Evolutionary conservation across 2,888 invertebrate genomes (phyloP), one percentile per base, ranked within the genome.

Genomic region (Protodeltote pygarga): DNA sequence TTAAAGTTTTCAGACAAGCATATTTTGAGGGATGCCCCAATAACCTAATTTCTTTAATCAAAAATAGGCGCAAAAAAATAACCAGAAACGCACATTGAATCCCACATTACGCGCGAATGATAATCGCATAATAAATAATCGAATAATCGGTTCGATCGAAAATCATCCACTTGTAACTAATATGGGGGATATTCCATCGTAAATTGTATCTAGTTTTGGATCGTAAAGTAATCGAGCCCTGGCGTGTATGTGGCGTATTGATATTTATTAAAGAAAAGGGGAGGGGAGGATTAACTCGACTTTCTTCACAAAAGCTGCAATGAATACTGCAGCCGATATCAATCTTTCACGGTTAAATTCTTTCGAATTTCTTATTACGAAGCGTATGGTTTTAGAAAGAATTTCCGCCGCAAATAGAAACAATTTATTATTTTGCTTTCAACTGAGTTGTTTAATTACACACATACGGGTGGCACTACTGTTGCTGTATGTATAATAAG

Each of bases 101-200:
- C 66, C 66, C 66, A 66, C 66, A 63, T 66, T 66, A 66, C 66
- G 66, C 60, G 53, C 28, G 37, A 66, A 39, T 47, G 67, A 57
- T 66, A 52, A 66, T 66, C 63, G 49, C 42, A 58, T 50, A 46
- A 64, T 66, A 67, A 61, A 61, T 67, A 67, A 62, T 61, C 49
- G 39, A 61, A 61, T 65, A 65, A 63, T 66, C 55, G 46, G 50
- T 51, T 38, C 52, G 48, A 67, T 67, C 66, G 50, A 46, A 67
- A 67, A 27, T 58, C 46, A 64, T 61, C 61, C 61, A 67, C 61
- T 64, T 61, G 66, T 67, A 55, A 67, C 67, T 67, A 66, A 66
- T 66, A 60, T 39, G 57, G 47, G 54, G 54, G 46, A 37, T 58
- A 64, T 58, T 48, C 29, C 39, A 46, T 64, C 57, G 61, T 67